Evolutionary conservation across 2,888 invertebrate genomes (phyloP), one percentile per base, ranked within the genome.

Genomic region (Muscina levida): DNA sequence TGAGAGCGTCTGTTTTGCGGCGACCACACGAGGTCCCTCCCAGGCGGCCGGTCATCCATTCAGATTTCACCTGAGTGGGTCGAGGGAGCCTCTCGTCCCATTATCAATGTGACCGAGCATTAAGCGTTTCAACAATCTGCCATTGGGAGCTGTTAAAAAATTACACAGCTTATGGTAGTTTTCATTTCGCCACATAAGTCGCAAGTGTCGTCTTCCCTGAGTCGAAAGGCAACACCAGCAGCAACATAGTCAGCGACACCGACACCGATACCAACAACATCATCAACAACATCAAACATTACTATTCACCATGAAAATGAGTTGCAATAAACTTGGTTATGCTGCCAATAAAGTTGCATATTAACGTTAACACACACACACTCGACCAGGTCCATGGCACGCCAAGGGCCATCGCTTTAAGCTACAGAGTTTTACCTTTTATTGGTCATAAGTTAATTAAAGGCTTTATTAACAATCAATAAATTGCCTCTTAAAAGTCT

Each of bases 101-200:
- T 31, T 31, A 22, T 13, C 5, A 15, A 46, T 46, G 17, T 46
- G 53, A 51, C 19, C 51, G 53, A 51, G 19, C 51, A 74, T 71
- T 67, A 71, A 71, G 44, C 72, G 42, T 67, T 56, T 51, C 51
- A 75, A 65, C 72, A 79, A 72, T 75, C 31, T 53, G 57, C 72
- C 24, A 56, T 56, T 72, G 72, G 76, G 72, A 80, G 76, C 76
- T 72, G 57, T 75, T 70, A 70, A 80, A 79, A 71, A 70, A 76
- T 76, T 76, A 65, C 72, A 65, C 22, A 70, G 71, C 70, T 79
- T 71, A 66, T 48, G 66, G 42, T 13, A n/a, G 19, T 59, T 39
- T 59, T 59, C 59, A 59, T 59, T 59, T 37, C 15, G 59, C 59
- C 59, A 59, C 59, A 59, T 53, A 24, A 1, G n/a, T n/a, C n/a